These are phyloP conservation scores for Hyperoplus immaculatus DNA, from an alignment of 2,797 vertebrate genomes.

Conservation along the genomic window DNA sequence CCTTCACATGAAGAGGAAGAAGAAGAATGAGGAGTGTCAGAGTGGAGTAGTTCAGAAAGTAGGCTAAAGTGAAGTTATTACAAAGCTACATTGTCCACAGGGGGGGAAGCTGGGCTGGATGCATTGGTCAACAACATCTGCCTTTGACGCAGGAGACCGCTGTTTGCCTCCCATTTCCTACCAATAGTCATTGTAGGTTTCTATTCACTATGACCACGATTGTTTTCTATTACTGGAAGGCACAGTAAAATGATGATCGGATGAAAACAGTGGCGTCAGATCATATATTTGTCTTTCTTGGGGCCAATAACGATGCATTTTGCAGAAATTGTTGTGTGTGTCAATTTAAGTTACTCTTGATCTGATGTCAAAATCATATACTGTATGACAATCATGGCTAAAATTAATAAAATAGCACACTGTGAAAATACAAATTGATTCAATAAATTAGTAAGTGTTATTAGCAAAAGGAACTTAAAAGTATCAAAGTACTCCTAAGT, in stretches of 20 bases:
- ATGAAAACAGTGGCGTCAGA: background rate
- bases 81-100: background rate
- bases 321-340: background rate
- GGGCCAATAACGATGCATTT: background rate
- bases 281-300: background rate
- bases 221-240: background rate
- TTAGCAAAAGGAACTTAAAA: background rate
- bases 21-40: slow-evolving; percentile 14
- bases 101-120: background rate
- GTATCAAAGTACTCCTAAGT: no score
- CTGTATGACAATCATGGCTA: background rate
- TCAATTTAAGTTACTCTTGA: background rate
- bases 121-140: background rate
- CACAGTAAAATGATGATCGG: background rate
- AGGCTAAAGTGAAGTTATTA: background rate
- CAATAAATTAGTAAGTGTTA: background rate
- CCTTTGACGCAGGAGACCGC: background rate
- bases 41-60: slow-evolving; percentile 13
- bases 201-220: no score
- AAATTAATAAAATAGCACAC: background rate
- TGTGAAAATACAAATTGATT: background rate
- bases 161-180: background rate
- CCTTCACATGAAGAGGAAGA: slow-evolving; percentile 6
- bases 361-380: background rate
- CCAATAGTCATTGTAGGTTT: background rate